Conservation (phyloP, 1,140 invertebrate species). For the honey bee (Apis mellifera) region DNA sequence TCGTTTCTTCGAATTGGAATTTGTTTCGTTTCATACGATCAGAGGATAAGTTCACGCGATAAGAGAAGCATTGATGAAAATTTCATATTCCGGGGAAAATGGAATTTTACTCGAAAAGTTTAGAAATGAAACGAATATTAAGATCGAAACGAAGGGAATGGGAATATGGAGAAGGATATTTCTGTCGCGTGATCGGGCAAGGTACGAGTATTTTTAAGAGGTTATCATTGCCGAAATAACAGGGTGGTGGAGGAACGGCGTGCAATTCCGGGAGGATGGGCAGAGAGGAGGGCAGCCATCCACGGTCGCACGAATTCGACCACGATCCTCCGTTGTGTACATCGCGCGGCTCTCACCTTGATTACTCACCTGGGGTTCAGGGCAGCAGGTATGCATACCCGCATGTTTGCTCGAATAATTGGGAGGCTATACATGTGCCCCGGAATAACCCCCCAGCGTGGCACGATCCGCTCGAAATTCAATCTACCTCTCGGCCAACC, state of each 20-base stretch:
- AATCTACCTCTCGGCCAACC: conserved; percentile 53
- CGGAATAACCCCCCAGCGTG: conserved; percentile 44
- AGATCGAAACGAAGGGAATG: too few relatives aligned
- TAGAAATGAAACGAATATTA: too few relatives aligned
- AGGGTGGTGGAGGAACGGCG: neutral
- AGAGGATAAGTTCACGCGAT: too few relatives aligned
- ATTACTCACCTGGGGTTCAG: conserved; percentile 66
- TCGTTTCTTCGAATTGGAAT: too few relatives aligned
- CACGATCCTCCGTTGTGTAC: conserved; percentile 43
- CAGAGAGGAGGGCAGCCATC: neutral
- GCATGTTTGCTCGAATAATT: conserved; percentile 68
- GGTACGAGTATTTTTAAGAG: conserved; percentile 21
- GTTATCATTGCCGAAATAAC: conserved; percentile 37
- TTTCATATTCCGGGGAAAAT: too few relatives aligned
- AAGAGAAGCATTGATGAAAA: too few relatives aligned
- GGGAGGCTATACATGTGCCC: conserved; percentile 49
- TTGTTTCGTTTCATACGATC: too few relatives aligned
- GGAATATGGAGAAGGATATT: too few relatives aligned
- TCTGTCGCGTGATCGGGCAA: too few relatives aligned
- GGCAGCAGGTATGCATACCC: conserved; percentile 63
- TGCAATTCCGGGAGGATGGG: conserved; percentile 7
- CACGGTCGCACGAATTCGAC: conserved; percentile 49
- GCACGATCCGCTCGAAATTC: conserved; percentile 55
- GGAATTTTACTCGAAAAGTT: too few relatives aligned
- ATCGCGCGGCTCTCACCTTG: conserved; percentile 62